phyloP scores from a whole-genome alignment of 2,113 vertebrate species.

The Synchiropus splendidus region DNA sequence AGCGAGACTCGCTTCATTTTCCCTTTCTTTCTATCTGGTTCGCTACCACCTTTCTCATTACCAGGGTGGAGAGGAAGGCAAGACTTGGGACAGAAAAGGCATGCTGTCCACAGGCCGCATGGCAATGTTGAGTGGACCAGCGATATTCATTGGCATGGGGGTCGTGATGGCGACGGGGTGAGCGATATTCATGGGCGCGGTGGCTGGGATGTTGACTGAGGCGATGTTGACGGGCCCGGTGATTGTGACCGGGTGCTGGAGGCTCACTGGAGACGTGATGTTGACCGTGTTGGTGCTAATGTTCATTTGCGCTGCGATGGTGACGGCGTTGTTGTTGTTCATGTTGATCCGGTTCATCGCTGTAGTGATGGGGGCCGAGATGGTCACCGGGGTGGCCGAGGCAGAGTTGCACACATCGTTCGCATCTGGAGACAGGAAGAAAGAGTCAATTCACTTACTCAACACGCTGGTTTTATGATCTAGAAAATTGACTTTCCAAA shows the following conservation, averaged over 20 bases:
- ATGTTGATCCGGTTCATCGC: slow-evolving; percentile 56
- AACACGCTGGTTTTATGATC: too few species aligned
- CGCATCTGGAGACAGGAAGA: slow-evolving; percentile 68
- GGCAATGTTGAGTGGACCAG: slow-evolving; percentile 91
- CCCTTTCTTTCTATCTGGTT: slow-evolving; percentile 38
- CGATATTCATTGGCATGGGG: slow-evolving; percentile 92
- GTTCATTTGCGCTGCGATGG: slow-evolving; percentile 96
- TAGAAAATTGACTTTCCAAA: too few species aligned
- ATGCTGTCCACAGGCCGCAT: slow-evolving; percentile 97
- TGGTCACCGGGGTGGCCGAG: slow-evolving; percentile 70
- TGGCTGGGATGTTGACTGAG: slow-evolving; percentile 85
- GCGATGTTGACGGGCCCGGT: slow-evolving; percentile 92
- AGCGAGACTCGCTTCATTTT: slow-evolving; percentile 44
- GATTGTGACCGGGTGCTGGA: slow-evolving; percentile 93
- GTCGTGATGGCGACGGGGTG: slow-evolving; percentile 93
- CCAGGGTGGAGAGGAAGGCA: slow-evolving; percentile 95
- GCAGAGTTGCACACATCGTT: slow-evolving; percentile 87
- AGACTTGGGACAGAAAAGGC: slow-evolving; percentile 95
- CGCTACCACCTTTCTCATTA: slow-evolving; percentile 48
- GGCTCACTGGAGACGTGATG: slow-evolving; percentile 87
- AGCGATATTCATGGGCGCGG: slow-evolving; percentile 87
- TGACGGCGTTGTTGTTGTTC: slow-evolving; percentile 76
- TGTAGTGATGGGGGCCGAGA: slow-evolving; percentile 61
- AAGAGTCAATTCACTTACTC: too few species aligned
- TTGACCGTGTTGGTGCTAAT: slow-evolving; percentile 95